A percentile compares a stretch with the other conserved stretches of the same genome.
phyloP scores from a whole-genome alignment of 2,888 invertebrate species.

The Spatulosminthurus flaviceps region DNA sequence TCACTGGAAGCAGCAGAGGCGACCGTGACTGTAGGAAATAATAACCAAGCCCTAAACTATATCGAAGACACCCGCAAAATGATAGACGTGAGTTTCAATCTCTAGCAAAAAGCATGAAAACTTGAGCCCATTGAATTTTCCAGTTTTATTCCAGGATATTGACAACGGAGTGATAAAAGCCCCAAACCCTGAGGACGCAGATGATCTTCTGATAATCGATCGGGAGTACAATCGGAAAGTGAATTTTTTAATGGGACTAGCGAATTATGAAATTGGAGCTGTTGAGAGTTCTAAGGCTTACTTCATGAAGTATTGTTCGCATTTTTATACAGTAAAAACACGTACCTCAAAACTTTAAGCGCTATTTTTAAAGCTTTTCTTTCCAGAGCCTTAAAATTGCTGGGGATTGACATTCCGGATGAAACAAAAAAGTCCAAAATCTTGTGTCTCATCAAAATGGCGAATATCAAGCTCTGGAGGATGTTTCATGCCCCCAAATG shows the following conservation, averaged over 20 bases:
- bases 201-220: slow-evolving; percentile 54
- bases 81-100: slow-evolving; percentile 34
- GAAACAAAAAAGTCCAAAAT: slow-evolving; percentile 42
- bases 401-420: slow-evolving; percentile 48
- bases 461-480: slow-evolving; percentile 48
- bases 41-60: slow-evolving; percentile 57
- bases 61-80: slow-evolving; percentile 59
- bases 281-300: slow-evolving; percentile 50
- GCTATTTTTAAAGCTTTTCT: too few relatives aligned
- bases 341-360: too few relatives aligned
- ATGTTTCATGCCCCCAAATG: slow-evolving; percentile 12
- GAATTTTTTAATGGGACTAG: slow-evolving; percentile 58
- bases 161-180: slow-evolving; percentile 49
- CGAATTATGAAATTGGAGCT: slow-evolving; percentile 59
- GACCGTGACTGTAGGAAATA: slow-evolving; percentile 56
- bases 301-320: slow-evolving; percentile 55
- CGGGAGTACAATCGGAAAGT: slow-evolving; percentile 53
- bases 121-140: slow-evolving; percentile 11
- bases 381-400: neutral
- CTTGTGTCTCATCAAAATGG: slow-evolving; percentile 33
- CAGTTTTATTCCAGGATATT: slow-evolving; percentile 33
- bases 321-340: too few relatives aligned
- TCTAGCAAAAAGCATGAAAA: too few relatives aligned
- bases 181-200: slow-evolving; percentile 56
- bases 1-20: slow-evolving; percentile 59